These are phyloP conservation scores for Hephaestus fuliginosus DNA, from an alignment of 2,797 vertebrate species.

Conservation along the genomic window DNA sequence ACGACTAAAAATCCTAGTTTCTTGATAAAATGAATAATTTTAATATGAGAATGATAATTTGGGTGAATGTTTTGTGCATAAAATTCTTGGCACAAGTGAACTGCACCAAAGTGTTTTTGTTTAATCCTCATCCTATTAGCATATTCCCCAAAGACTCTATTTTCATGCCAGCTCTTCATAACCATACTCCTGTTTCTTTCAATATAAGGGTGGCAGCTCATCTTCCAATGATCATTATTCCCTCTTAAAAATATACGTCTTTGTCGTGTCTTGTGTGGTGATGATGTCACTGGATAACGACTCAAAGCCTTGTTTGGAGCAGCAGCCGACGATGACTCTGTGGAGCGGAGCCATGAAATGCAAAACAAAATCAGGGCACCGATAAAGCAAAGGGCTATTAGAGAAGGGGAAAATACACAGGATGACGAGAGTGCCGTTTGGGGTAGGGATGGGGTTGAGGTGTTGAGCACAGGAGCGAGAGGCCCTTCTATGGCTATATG, in stretches of 20 bases:
- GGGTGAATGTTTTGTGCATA: constrained; percentile 51
- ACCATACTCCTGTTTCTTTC: constrained; percentile 40
- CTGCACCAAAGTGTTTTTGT: constrained; percentile 59
- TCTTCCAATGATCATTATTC: constrained; percentile 50
- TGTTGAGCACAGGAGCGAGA: constrained; percentile 45
- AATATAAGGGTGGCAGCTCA: constrained; percentile 33
- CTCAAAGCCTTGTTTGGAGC: constrained; percentile 40
- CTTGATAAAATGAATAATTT: constrained; percentile 53
- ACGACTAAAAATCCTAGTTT: constrained; percentile 22
- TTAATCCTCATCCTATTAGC: constrained; percentile 66
- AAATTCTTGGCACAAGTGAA: constrained; percentile 49
- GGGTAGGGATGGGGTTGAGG: constrained; percentile 29
- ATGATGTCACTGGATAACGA: constrained; percentile 49
- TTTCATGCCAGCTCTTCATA: constrained; percentile 61
- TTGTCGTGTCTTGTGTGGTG: constrained; percentile 43
- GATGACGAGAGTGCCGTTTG: constrained; percentile 13
- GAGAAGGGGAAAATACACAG: constrained; percentile 41
- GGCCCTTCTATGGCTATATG: constrained; percentile 85
- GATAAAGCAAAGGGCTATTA: constrained; percentile 49
- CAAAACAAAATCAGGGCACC: constrained; percentile 28
- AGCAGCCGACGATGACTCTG: constrained; percentile 19
- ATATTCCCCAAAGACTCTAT: constrained; percentile 65
- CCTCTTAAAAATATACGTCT: constrained; percentile 36
- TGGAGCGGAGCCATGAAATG: constrained; percentile 28
- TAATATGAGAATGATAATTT: constrained; percentile 56